Evolutionary conservation across 2,888 invertebrate species (phyloP), one percentile per base, ranked within the genome.

Genomic region (Reticulitermes lucifugus): DNA sequence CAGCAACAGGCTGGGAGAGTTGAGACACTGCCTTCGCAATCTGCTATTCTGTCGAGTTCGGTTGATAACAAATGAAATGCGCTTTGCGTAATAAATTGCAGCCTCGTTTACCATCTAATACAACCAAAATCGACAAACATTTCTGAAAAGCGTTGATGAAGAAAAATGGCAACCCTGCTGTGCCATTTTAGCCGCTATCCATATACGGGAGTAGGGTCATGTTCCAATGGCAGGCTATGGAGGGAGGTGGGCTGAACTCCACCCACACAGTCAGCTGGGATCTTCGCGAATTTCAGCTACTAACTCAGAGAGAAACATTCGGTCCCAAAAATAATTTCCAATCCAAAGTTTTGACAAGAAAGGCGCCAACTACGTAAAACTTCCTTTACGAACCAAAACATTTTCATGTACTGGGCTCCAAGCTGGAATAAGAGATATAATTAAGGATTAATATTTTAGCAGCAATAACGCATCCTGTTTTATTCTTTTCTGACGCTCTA

Each of bases 161-260:
- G 73, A 84, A 79, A 83, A 83, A 79, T 86, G 87, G 87, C 87
- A 87, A 83, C 81, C 46, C 77, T 51, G 85, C 77, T 71, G 84
- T 83, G 84, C 86, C 81, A 80, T 85, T 86, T 87, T 87, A 85
- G 86, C 87, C 10, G 55, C 65, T 55, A 43, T 83, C 87, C 86
- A 85, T 86, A 86, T 87, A 86, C 79, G 87, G 87, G 83, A 85
- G 86, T 86, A 86, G 86, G 87, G 85, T 87, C 87, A 86, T 86
- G 87, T 87, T 87, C 87, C 87, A 84, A 71, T 75, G 79, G 75
- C 79, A 79, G 73, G 82, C 77, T 55, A n/a, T 21, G 65, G 80
- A 59, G 79, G 51, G 41, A 10, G 70, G 71, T 25, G 79, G 12
- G 29, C 79, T 43, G 79, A 18, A 79, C 79, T 51, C 79, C 80